These are phyloP conservation scores for Pantherophis vulpinus DNA, from an alignment of 2,797 vertebrate genomes.

Conservation along the genomic window DNA sequence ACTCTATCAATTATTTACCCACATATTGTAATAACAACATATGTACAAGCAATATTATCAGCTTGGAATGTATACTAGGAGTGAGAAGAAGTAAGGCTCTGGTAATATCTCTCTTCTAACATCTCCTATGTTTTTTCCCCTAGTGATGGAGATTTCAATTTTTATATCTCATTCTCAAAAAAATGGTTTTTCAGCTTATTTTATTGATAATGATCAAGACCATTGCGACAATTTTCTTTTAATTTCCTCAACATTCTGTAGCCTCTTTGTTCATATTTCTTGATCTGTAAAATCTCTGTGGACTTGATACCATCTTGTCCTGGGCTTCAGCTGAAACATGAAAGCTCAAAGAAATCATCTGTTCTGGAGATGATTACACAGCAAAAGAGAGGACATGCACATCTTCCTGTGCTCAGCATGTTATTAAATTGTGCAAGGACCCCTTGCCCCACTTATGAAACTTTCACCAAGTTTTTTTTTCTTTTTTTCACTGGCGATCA, in stretches of 20 bases:
- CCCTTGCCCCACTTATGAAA: not conserved
- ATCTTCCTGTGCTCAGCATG: not conserved
- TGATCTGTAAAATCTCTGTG: not conserved
- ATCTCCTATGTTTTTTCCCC: not conserved
- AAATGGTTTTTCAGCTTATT: not conserved
- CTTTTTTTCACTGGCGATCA: not conserved
- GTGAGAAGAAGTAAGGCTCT: slow-evolving; percentile 4
- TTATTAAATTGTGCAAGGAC: not conserved
- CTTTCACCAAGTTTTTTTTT: not conserved
- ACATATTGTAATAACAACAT: not conserved
- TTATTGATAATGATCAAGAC: not conserved
- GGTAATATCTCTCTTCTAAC: not conserved
- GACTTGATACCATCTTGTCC: not conserved
- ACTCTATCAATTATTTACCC: slow-evolving; percentile 19
- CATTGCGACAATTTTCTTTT: not conserved
- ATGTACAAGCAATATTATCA: slow-evolving; percentile 31
- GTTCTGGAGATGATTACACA: not conserved
- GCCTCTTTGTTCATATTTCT: not conserved
- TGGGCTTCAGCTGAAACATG: not conserved
- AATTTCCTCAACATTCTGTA: not conserved
- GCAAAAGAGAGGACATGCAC: not conserved
- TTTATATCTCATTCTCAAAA: not conserved
- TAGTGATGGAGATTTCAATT: not conserved
- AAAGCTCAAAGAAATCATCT: not conserved
- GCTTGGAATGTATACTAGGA: slow-evolving; percentile 15